These are phyloP conservation scores for Ctena decussata DNA, from an alignment of 2,888 invertebrate genomes.

Conservation along the genomic window DNA sequence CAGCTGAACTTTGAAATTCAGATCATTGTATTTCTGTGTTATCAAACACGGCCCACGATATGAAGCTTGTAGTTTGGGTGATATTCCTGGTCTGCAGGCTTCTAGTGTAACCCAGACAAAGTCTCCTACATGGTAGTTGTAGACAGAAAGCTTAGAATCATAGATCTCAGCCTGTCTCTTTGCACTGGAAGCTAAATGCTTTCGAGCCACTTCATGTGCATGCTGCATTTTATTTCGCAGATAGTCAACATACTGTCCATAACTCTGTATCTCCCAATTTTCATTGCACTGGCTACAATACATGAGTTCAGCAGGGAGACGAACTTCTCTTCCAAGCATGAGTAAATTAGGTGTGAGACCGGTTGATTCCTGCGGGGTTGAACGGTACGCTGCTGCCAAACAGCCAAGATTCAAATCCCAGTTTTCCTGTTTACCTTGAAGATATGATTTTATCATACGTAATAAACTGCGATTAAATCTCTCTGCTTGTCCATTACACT, in stretches of 20 bases:
- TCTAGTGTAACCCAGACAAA: not conserved
- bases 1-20: conserved; percentile 16
- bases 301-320: conserved; percentile 15
- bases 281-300: not conserved
- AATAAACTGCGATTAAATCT: not conserved
- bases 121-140: not conserved
- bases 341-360: conserved; percentile 42
- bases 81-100: not conserved
- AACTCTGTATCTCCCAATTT: not conserved
- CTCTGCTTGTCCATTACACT: not conserved
- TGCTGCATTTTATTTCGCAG: not conserved
- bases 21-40: not conserved
- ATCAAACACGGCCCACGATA: no score
- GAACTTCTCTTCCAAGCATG: conserved; percentile 39
- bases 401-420: conserved; percentile 25
- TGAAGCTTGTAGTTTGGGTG: not conserved
- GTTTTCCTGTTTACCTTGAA: conserved; percentile 22
- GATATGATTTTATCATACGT: conserved; percentile 6
- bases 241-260: not conserved
- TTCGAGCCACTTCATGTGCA: not conserved
- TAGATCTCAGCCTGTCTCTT: not conserved
- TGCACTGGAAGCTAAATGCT: not conserved
- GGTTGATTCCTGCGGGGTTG: conserved; percentile 31
- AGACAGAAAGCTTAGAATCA: not conserved
- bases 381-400: conserved; percentile 25